Conservation (phyloP, 1,140 invertebrate species). For the Euura lappo region DNA sequence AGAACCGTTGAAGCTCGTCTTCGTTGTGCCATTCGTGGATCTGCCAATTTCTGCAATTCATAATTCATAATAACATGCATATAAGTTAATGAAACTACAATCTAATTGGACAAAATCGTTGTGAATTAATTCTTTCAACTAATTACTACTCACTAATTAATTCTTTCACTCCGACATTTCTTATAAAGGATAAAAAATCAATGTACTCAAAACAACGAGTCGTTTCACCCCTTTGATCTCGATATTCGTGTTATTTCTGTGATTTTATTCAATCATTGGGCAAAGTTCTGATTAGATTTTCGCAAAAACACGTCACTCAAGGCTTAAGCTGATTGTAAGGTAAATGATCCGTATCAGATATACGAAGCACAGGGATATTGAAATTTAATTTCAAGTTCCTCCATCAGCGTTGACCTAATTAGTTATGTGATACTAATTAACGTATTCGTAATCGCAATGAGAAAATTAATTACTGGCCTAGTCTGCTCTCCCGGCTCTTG, state of each 20-base stretch:
- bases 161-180: too few species aligned
- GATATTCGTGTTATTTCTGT: too few species aligned
- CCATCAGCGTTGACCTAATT: constrained; percentile 33
- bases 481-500: constrained; percentile 67
- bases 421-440: constrained; percentile 19
- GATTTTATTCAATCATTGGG: too few species aligned
- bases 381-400: too few species aligned
- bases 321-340: not conserved
- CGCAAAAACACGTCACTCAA: not conserved
- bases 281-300: not conserved
- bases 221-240: too few species aligned
- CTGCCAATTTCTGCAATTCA: constrained; percentile 27
- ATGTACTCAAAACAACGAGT: too few species aligned
- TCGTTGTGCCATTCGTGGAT: constrained; percentile 25
- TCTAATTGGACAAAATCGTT: not conserved
- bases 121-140: too few species aligned
- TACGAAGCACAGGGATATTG: not conserved
- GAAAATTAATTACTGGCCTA: constrained; percentile 31
- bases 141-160: too few species aligned
- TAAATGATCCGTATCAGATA: not conserved
- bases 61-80: constrained; percentile 8
- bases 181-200: too few species aligned
- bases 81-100: constrained; percentile 4
- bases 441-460: constrained; percentile 28
- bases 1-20: constrained; percentile 29